Evolutionary conservation across 2,113 vertebrate species (phyloP).

Genomic region (Pelmatolapia mariae): DNA sequence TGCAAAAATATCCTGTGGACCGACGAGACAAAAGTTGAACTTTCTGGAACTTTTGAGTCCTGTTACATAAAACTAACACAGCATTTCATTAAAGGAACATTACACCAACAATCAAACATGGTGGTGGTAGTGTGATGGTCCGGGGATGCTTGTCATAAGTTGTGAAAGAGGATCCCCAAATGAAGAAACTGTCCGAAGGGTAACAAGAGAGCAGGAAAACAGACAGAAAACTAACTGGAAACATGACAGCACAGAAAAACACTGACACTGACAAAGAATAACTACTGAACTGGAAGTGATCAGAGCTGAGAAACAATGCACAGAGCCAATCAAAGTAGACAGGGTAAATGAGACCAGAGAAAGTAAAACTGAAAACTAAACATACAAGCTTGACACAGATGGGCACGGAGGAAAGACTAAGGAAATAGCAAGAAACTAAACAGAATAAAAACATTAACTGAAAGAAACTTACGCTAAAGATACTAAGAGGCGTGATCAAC

Average conservation of each 20-base stretch:
- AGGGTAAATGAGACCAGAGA: neutral
- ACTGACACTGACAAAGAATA: neutral
- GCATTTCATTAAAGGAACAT: neutral
- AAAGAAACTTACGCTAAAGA: accelerated
- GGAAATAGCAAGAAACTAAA: neutral
- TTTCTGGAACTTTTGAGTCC: neutral
- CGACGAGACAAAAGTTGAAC: neutral
- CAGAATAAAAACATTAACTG: neutral
- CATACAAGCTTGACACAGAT: neutral
- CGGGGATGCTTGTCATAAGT: neutral
- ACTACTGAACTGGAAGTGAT: neutral
- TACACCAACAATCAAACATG: neutral
- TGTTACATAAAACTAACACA: neutral
- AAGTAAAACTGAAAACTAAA: neutral
- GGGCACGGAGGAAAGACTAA: neutral
- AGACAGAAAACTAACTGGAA: neutral
- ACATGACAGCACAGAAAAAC: neutral
- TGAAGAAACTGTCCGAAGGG: neutral
- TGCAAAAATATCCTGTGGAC: neutral
- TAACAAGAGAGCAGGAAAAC: neutral
- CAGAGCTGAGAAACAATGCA: neutral
- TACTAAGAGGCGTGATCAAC: neutral
- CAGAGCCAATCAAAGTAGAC: neutral
- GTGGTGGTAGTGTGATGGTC: neutral
- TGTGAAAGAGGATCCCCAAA: neutral